Evolutionary conservation across 2,797 vertebrate genomes (phyloP).

Genomic region (Falco berigora): DNA sequence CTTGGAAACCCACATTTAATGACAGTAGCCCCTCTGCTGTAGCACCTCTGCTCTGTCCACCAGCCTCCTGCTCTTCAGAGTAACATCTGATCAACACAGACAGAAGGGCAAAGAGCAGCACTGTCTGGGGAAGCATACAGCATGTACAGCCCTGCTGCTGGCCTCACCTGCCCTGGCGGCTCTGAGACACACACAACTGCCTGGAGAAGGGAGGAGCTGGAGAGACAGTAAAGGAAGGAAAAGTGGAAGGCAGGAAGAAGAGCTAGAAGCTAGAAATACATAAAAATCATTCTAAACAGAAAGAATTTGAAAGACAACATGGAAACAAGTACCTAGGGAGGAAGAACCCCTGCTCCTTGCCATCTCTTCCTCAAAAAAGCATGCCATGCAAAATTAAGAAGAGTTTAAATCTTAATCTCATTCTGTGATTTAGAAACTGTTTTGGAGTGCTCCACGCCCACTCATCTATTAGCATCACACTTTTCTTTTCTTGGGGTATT

Average conservation of each 20-base stretch:
- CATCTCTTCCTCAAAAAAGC: neutral
- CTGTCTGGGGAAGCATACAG: neutral
- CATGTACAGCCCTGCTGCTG: neutral
- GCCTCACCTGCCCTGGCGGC: accelerated
- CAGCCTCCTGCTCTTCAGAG: neutral
- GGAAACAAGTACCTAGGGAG: neutral
- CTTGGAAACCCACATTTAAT: neutral
- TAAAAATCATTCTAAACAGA: neutral
- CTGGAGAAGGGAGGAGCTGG: neutral
- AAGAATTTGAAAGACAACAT: neutral
- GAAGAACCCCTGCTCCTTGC: neutral
- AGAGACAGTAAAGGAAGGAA: neutral
- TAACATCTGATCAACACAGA: neutral
- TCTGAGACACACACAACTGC: neutral
- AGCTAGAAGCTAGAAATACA: neutral
- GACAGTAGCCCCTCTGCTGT: neutral
- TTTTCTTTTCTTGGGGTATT: neutral
- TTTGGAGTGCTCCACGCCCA: neutral
- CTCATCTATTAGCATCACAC: neutral
- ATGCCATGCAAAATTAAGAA: neutral
- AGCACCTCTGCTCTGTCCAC: neutral
- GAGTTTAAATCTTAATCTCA: neutral
- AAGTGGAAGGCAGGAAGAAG: neutral
- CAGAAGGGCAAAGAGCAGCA: neutral
- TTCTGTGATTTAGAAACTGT: neutral